A percentile compares a stretch with the other conserved stretches of the same genome.
Evolutionary conservation across 2,888 invertebrate species (phyloP).

Genomic region (Nomada ferruginata): DNA sequence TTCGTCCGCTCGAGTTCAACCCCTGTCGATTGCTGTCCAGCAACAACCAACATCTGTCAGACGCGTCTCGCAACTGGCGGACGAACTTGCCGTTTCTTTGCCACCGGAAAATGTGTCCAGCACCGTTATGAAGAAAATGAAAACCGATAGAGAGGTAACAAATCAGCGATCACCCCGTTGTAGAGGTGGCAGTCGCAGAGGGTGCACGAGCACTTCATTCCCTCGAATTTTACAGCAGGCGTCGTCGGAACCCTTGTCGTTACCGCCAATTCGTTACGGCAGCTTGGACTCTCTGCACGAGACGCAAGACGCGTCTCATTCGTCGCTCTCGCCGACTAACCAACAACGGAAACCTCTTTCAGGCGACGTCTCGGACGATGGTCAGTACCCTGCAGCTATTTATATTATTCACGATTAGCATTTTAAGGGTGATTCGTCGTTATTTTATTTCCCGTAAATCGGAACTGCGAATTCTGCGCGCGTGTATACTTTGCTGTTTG

Average conservation of each 20-base stretch:
- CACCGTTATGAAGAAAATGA: constrained; percentile 83
- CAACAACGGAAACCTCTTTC: constrained; percentile 77
- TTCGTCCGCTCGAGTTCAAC: constrained; percentile 71
- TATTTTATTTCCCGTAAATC: not conserved
- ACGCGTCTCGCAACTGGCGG: constrained; percentile 69
- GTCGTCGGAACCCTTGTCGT: constrained; percentile 70
- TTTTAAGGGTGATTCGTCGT: not conserved
- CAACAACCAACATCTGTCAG: constrained; percentile 72
- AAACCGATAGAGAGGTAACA: constrained; percentile 82
- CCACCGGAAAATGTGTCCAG: constrained; percentile 76
- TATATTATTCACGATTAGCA: not conserved
- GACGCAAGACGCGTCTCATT: constrained; percentile 74
- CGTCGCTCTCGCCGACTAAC: constrained; percentile 79
- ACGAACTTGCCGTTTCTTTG: constrained; percentile 18
- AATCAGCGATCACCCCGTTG: not conserved
- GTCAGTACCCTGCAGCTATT: constrained; percentile 78
- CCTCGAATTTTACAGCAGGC: constrained; percentile 63
- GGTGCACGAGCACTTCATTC: not conserved
- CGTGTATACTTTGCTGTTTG: not conserved
- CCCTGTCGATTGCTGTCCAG: constrained; percentile 77
- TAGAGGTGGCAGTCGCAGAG: not conserved
- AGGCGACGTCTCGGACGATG: constrained; percentile 84
- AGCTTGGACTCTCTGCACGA: constrained; percentile 87
- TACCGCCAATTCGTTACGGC: constrained; percentile 83
- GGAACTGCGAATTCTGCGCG: not conserved